Conservation (phyloP, 2,797 vertebrate genomes). For the Zalophus californianus region DNA sequence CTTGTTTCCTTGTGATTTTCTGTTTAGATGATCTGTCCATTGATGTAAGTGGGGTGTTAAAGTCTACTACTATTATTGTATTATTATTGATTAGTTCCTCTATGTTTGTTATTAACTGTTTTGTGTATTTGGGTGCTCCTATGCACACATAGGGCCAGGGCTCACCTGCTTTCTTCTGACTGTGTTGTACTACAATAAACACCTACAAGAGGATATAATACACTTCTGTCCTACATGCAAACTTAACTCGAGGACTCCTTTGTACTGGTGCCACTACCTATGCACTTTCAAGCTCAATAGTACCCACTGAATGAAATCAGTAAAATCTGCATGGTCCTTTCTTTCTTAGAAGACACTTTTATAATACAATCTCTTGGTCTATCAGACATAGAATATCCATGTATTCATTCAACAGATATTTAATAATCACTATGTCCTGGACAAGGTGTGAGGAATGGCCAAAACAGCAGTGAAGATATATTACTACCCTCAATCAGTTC, state of each 20-base stretch:
- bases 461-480: background rate
- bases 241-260: background rate
- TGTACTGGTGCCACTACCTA: background rate
- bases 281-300: background rate
- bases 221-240: background rate
- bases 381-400: background rate
- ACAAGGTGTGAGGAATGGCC: background rate
- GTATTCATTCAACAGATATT: slow-evolving; percentile 20
- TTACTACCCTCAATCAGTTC: background rate
- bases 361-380: slow-evolving; percentile 3
- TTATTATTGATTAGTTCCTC: background rate
- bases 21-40: background rate
- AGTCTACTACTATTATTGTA: background rate
- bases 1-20: background rate
- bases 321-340: background rate
- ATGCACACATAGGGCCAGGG: background rate
- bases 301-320: slow-evolving; percentile 41
- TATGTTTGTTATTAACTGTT: background rate
- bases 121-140: background rate
- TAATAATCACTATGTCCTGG: slow-evolving; percentile 4
- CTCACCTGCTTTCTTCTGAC: slow-evolving; percentile 1
- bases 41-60: background rate
- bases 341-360: slow-evolving; percentile 47
- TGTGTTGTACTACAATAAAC: background rate
- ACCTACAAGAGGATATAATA: background rate